Evolutionary conservation across 2,888 invertebrate species (phyloP).

Genomic region (Exocentrus adspersus): DNA sequence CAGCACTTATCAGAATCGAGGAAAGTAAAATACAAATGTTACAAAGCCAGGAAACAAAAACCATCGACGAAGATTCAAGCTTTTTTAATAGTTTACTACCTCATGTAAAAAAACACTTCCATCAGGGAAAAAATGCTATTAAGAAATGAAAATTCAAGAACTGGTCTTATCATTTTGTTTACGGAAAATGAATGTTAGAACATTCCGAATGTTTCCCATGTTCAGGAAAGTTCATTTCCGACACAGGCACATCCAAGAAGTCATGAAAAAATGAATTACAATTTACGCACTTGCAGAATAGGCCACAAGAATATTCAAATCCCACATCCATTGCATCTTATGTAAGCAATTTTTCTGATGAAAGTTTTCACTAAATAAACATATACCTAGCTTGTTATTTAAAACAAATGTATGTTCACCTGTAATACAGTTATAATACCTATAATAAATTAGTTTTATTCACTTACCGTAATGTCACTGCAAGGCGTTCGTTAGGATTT

Average conservation of each 20-base stretch:
- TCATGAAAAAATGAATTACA: too few relatives aligned
- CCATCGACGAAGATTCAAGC: conserved; percentile 19
- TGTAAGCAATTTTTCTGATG: neutral
- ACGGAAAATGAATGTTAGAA: conserved; percentile 8
- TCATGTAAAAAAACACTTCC: conserved; percentile 20
- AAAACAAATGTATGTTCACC: too few relatives aligned
- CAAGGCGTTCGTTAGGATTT: neutral
- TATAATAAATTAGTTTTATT: neutral
- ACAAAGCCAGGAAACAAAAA: conserved; percentile 15
- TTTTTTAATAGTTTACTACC: conserved; percentile 28
- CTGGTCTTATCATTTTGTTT: conserved; percentile 16
- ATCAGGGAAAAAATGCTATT: conserved; percentile 18
- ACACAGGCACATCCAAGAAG: too few relatives aligned
- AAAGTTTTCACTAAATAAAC: too few relatives aligned
- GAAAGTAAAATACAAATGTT: conserved; percentile 15
- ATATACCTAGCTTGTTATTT: too few relatives aligned
- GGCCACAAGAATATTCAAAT: neutral
- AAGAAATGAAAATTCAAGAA: conserved; percentile 22
- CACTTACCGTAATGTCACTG: conserved; percentile 1
- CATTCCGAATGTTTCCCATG: neutral
- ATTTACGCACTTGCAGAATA: too few relatives aligned
- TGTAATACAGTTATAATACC: neutral
- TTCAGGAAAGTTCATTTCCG: neutral
- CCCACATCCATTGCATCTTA: neutral
- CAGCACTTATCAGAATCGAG: conserved; percentile 10